A percentile compares a stretch with the other conserved stretches of the same genome.
These are phyloP conservation scores for Neolamprologus toae DNA, from an alignment of 2,113 vertebrate species.

Conservation along the genomic window DNA sequence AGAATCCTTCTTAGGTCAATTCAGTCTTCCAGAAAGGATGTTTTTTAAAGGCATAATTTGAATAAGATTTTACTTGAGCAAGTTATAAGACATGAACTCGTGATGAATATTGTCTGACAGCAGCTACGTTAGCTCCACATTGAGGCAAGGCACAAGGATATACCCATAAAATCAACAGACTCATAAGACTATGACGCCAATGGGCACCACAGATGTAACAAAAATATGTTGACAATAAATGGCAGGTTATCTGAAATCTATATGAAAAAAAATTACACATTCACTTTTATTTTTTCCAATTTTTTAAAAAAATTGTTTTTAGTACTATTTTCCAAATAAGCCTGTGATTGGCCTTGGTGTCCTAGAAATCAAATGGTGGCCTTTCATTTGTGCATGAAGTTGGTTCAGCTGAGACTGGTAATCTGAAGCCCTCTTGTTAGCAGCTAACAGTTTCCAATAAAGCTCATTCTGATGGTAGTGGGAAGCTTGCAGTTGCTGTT, in stretches of 20 bases:
- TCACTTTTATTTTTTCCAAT: neutral
- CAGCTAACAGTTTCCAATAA: neutral
- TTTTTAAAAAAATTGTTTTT: rapidly evolving
- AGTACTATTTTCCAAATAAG: neutral
- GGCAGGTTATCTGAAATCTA: neutral
- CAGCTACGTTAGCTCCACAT: rapidly evolving
- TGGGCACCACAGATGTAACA: neutral
- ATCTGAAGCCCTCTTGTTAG: neutral
- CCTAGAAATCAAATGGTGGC: neutral
- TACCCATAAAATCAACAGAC: neutral
- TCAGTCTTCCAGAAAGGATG: neutral
- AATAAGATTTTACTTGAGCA: rapidly evolving
- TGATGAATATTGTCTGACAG: neutral
- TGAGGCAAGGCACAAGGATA: neutral
- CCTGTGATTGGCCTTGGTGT: neutral
- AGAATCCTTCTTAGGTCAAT: neutral
- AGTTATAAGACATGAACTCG: neutral
- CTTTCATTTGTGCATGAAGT: neutral
- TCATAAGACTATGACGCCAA: neutral
- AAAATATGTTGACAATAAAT: neutral
- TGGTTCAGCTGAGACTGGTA: neutral
- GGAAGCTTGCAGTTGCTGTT: neutral
- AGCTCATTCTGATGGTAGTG: neutral
- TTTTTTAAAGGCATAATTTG: neutral
- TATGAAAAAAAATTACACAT: neutral